phyloP scores from a whole-genome alignment of 2,888 invertebrate genomes.

The Drosophila flavopinicola region DNA sequence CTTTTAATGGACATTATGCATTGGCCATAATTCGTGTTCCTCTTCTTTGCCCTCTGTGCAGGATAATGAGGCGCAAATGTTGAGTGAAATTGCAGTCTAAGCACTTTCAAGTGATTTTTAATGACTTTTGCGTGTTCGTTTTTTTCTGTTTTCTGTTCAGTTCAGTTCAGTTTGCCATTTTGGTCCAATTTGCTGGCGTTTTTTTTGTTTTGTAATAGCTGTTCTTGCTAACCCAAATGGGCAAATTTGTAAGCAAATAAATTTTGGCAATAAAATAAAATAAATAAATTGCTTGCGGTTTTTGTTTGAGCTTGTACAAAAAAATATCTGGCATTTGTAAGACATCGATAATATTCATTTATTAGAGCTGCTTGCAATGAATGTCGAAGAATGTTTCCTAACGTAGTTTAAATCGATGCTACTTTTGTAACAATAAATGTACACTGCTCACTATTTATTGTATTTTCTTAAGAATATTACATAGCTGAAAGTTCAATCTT shows the following conservation, averaged over 20 bases:
- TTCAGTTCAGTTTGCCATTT: constrained; percentile 16
- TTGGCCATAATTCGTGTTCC: constrained; percentile 73
- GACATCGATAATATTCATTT: not conserved
- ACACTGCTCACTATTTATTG: too few relatives aligned
- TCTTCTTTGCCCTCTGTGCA: constrained; percentile 14
- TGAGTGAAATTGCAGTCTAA: constrained; percentile 67
- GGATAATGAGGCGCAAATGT: constrained; percentile 64
- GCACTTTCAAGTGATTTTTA: constrained; percentile 71
- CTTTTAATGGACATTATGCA: constrained; percentile 76
- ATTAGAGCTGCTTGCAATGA: too few relatives aligned
- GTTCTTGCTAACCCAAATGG: constrained; percentile 15
- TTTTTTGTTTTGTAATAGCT: too few relatives aligned
- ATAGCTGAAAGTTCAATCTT: too few relatives aligned
- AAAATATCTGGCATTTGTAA: not conserved
- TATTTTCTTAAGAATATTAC: too few relatives aligned
- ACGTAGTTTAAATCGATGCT: too few relatives aligned
- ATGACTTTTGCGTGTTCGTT: constrained; percentile 56
- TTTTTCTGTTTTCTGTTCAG: constrained; percentile 13
- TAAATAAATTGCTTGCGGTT: constrained; percentile 11
- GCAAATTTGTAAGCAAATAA: constrained; percentile 24
- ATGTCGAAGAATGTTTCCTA: too few relatives aligned
- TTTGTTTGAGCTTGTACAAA: not conserved
- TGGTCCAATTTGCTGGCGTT: constrained; percentile 7
- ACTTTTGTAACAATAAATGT: too few relatives aligned
- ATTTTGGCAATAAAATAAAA: constrained; percentile 16